Evolutionary conservation across 1,140 invertebrate genomes (phyloP), one percentile per base, ranked within the genome.

Genomic region (Stegodyphus dumicola): DNA sequence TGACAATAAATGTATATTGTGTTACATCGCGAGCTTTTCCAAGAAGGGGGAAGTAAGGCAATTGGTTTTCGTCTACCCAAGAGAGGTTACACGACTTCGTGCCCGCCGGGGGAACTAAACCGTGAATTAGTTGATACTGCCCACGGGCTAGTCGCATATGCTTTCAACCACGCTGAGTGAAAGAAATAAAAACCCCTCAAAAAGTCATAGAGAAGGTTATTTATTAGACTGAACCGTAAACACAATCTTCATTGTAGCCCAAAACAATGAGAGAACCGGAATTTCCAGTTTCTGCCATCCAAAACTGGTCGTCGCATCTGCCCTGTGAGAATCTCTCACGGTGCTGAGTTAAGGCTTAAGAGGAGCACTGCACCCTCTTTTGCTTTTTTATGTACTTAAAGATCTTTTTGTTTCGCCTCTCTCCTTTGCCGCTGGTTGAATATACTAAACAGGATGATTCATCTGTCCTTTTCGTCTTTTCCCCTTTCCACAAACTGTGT

Each of bases 221-320:
- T 78, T 78, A 78, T 78, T 67, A 56, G 64, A 64, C 18, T 78
- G 64, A 78, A 69, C 77, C 49, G 64, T 67, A 66, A 77, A 77
- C 75, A 71, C 69, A 77, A n/a, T 54, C 65, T 78, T 78, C 77
- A 69, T 78, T 78, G 77, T 78, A 69, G 65, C 77, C 17, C 15
- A 78, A 78, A 78, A 78, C 77, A 78, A 78, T 78, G 51, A 18
- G n/a, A 75, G 77, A 78, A 78, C 77, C 77, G 64, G 77, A 78
- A 78, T 69, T 78, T 69, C 77, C 77, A 78, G 77, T 78, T 78
- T 13, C 48, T 18, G 9, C 15, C 4, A 76, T 15, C n/a, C n/a
- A 17, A 18, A 78, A 78, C 77, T 67, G 52, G 77, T 78, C 77
- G 77, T 18, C 65, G 51, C 65, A 67, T 48, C 65, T 64, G 73